Percentiles rank a stretch among this genome's conserved stretches.
Conservation (phyloP, 1,140 invertebrate species). For the Glossosoma conforme region DNA sequence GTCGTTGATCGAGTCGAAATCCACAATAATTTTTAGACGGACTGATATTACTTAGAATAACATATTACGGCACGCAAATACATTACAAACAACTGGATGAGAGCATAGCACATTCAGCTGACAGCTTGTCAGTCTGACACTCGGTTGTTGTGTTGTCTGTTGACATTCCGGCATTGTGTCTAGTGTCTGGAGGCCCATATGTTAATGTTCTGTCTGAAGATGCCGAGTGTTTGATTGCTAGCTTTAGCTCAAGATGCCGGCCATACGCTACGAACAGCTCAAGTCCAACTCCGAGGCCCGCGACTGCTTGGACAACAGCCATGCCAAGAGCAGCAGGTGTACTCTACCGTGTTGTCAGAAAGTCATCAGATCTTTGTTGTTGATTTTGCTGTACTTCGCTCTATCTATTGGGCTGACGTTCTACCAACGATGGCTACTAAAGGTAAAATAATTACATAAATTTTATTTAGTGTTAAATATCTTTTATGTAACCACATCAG, state of each 20-base stretch:
- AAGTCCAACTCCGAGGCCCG: constrained; percentile 38
- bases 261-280: constrained; percentile 48
- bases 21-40: too few relatives aligned
- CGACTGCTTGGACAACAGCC: constrained; percentile 1
- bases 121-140: too few relatives aligned
- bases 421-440: constrained; percentile 89
- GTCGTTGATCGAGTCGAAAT: too few relatives aligned
- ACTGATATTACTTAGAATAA: too few relatives aligned
- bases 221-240: too few relatives aligned
- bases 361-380: constrained; percentile 38
- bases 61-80: too few relatives aligned
- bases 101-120: too few relatives aligned
- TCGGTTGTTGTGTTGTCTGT: too few relatives aligned
- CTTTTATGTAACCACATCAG: neutral
- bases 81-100: too few relatives aligned
- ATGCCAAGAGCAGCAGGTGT: constrained; percentile 35
- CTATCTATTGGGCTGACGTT: constrained; percentile 94
- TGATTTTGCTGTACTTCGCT: constrained; percentile 79
- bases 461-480: constrained; percentile 1
- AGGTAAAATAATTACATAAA: constrained; percentile 54
- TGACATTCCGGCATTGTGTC: too few relatives aligned
- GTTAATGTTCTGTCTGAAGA: too few relatives aligned
- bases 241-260: constrained; percentile 42
- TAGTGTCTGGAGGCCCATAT: too few relatives aligned
- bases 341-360: constrained; percentile 41